phyloP scores from a whole-genome alignment of 23 tunicate species.

The Trididemnum clinides region DNA sequence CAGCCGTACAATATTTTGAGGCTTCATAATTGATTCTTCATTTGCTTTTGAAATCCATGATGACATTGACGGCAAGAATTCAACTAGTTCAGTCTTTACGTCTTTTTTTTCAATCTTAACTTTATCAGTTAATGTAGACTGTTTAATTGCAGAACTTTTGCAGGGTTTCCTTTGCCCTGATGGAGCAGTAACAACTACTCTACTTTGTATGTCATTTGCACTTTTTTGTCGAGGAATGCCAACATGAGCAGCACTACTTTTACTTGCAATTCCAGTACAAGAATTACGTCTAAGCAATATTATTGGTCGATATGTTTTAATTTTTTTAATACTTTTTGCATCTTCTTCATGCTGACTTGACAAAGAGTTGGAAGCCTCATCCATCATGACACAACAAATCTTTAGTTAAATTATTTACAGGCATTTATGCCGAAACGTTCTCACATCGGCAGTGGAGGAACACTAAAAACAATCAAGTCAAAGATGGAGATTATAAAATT shows the following conservation, averaged over 20 bases:
- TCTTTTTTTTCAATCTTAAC: neutral
- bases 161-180: too few species aligned
- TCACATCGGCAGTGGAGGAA: slow-evolving; percentile 1
- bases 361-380: too few species aligned
- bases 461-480: neutral
- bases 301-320: slow-evolving; percentile 45
- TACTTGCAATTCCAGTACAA: neutral
- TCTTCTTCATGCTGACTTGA: neutral
- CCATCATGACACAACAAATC: neutral
- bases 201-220: slow-evolving; percentile 17
- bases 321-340: neutral
- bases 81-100: too few species aligned
- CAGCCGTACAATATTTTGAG: too few species aligned
- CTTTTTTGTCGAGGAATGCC: slow-evolving; percentile 36
- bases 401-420: neutral
- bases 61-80: too few species aligned
- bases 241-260: neutral
- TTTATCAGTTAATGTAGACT: neutral
- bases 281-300: slow-evolving; percentile 57
- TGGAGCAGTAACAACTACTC: too few species aligned
- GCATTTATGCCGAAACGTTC: neutral
- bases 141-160: neutral
- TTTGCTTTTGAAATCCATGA: neutral
- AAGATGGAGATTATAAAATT: too few species aligned
- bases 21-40: too few species aligned